Evolutionary conservation across 2,888 invertebrate species (phyloP).

Genomic region (Smittia aterrima): DNA sequence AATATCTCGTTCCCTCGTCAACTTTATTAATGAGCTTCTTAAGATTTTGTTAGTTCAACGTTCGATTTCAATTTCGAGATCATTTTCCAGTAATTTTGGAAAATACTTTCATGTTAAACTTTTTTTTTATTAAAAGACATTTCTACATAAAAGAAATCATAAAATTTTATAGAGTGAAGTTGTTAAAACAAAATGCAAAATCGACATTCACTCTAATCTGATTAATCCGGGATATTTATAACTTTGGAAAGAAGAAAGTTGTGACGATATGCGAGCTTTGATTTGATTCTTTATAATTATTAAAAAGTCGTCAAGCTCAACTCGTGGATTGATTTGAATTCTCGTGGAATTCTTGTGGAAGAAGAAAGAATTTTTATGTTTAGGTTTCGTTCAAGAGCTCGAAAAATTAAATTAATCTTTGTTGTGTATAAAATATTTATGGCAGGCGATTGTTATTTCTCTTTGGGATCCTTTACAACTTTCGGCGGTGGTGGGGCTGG

Average conservation of each 20-base stretch:
- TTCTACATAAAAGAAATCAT: too few species aligned
- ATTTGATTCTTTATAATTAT: not conserved
- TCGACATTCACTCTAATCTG: not conserved
- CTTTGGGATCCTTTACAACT: constrained; percentile 21
- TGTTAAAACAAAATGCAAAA: not conserved
- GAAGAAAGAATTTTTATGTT: too few species aligned
- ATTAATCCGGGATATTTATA: not conserved
- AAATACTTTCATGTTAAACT: not conserved
- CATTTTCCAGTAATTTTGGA: not conserved
- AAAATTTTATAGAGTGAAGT: too few species aligned
- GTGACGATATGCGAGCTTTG: not conserved
- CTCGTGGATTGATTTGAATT: not conserved
- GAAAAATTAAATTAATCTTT: not conserved
- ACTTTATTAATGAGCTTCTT: not conserved
- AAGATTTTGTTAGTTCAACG: not conserved
- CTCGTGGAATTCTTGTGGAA: too few species aligned
- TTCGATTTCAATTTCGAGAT: not conserved
- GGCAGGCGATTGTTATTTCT: not conserved
- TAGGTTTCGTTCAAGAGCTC: not conserved
- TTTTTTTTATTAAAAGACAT: not conserved
- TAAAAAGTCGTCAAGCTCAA: not conserved
- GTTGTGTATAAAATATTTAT: not conserved
- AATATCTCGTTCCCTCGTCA: not conserved
- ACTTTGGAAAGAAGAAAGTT: not conserved
- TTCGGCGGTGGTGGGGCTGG: constrained; percentile 63